A percentile compares a stretch with the other conserved stretches of the same genome.
phyloP scores from a whole-genome alignment of 2,797 vertebrate species.

The Varecia variegata region DNA sequence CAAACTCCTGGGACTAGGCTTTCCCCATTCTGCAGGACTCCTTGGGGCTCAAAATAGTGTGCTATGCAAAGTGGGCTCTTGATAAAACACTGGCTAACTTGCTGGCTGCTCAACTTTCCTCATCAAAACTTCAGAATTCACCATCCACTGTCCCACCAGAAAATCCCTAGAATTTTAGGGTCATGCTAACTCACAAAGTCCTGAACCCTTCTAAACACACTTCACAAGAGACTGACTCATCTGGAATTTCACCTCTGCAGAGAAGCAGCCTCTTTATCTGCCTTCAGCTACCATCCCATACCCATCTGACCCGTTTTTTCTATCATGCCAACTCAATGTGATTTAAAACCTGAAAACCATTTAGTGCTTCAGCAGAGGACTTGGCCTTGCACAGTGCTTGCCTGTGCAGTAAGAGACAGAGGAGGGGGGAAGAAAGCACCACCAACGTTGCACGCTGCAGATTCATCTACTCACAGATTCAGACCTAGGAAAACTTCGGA shows the following conservation, averaged over 20 bases:
- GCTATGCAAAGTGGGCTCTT: background rate
- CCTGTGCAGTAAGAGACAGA: background rate
- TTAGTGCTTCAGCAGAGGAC: background rate
- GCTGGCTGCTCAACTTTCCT: background rate
- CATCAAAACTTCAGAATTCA: background rate
- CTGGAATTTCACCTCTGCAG: background rate
- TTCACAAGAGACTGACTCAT: background rate
- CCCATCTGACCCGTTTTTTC: background rate
- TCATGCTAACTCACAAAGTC: conserved; percentile 29
- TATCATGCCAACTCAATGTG: background rate
- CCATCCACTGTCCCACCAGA: background rate
- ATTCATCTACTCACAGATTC: background rate
- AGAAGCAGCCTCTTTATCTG: background rate
- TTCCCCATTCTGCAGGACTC: background rate
- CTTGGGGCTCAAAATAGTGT: background rate
- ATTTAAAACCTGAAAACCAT: background rate
- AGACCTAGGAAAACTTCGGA: background rate
- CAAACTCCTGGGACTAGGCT: background rate
- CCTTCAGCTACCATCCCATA: background rate
- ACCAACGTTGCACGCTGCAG: background rate
- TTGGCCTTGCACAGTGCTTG: background rate
- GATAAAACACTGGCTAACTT: background rate
- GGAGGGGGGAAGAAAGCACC: background rate
- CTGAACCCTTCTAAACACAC: background rate
- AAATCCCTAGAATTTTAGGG: conserved; percentile 52